A percentile compares a stretch with the other conserved stretches of the same genome.
These are phyloP conservation scores for Lepidochitona cinerea DNA, from an alignment of 2,888 invertebrate species.

Conservation along the genomic window DNA sequence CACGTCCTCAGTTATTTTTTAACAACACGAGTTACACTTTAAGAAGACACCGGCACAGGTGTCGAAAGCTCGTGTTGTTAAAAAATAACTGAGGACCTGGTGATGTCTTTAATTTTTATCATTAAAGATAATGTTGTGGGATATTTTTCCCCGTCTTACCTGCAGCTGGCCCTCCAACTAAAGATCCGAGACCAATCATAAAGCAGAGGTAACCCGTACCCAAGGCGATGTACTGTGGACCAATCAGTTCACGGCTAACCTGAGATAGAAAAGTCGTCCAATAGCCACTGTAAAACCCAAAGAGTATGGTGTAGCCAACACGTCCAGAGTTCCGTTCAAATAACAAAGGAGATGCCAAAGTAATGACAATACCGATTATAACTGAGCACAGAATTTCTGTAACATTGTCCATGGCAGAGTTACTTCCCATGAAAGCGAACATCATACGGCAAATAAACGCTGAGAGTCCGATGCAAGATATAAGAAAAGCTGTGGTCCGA, in stretches of 20 bases:
- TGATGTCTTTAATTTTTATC: too few species aligned
- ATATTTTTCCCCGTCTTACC: too few species aligned
- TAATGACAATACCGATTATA: constrained; percentile 60
- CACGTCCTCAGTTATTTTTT: too few species aligned
- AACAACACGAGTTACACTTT: too few species aligned
- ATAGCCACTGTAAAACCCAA: constrained; percentile 67
- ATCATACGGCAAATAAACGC: constrained; percentile 58
- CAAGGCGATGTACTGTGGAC: constrained; percentile 60
- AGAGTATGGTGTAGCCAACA: constrained; percentile 63
- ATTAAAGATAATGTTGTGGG: too few species aligned
- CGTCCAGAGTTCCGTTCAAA: constrained; percentile 65
- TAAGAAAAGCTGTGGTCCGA: constrained; percentile 51
- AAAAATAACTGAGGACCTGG: too few species aligned
- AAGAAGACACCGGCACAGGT: too few species aligned
- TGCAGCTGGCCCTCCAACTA: constrained; percentile 60
- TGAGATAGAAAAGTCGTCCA: constrained; percentile 67
- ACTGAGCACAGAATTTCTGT: constrained; percentile 60
- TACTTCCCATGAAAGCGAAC: constrained; percentile 65
- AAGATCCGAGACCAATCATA: constrained; percentile 63
- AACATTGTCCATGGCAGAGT: constrained; percentile 62
- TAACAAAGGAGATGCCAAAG: constrained; percentile 60
- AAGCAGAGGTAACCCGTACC: constrained; percentile 64
- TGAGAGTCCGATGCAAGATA: constrained; percentile 60
- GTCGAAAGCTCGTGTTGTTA: too few species aligned
- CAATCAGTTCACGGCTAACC: constrained; percentile 58